Evolutionary conservation across 2,888 invertebrate genomes (phyloP), one percentile per base, ranked within the genome.

Genomic region (Eristalinus sepulchralis): DNA sequence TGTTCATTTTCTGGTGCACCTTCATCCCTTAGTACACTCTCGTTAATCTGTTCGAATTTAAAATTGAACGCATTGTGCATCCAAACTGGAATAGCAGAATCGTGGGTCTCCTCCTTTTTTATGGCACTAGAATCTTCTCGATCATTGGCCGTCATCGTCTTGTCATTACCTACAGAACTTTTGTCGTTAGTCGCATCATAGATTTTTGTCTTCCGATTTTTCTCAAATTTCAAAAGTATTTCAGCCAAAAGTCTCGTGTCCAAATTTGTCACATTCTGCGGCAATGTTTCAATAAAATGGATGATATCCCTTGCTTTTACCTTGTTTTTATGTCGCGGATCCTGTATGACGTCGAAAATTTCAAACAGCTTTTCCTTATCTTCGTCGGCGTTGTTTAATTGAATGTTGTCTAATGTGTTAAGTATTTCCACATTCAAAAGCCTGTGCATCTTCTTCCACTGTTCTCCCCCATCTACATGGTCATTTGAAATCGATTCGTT

Each of bases 251-350:
- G 89, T 0, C 87, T 88, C 53, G 91, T 87, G 81, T 92, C 91
- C 22, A 92, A 84, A 76, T 92, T 91, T 20, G 91, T 88, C 75
- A 91, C 90, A 59, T 91, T 91, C 62, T 90, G 91, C 9, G 66
- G 70, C 1, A 92, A 89, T 66, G 90, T 91, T 73, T 92, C 92
- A 1, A 92, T 91, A 81, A 92, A 91, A 13, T 92, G 90, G 71
- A 90, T 90, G 27, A 92, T 89, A 17, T 47, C 17, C 47, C 17
- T 47, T 76, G 90, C 90, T 72, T 91, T 90, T 62, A 91, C 91
- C 71, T 87, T 91, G 10, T 91, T 70, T 47, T 90, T 89, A 36
- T 83, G 71, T 5, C 5, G 27, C 13, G 82, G 59, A 9, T 78
- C 73, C 79, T 92, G 91, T 4, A 92, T 89, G 0, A 91, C 89